phyloP scores from a whole-genome alignment of 2,888 invertebrate species.

The Molorchus minor region DNA sequence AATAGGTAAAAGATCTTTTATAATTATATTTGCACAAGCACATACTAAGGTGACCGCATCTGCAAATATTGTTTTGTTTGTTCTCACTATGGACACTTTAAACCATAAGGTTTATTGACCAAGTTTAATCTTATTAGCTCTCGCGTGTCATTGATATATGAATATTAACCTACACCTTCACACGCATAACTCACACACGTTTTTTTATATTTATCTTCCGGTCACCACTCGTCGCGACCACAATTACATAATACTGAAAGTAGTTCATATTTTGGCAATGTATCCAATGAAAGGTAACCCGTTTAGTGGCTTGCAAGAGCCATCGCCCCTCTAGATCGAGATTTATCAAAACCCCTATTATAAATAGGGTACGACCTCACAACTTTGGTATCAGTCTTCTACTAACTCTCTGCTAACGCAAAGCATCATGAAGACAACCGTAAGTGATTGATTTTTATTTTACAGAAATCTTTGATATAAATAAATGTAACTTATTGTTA shows the following conservation, averaged over 20 bases:
- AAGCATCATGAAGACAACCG: constrained; percentile 57
- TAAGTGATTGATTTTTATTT: constrained; percentile 42
- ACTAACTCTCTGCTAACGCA: constrained; percentile 42
- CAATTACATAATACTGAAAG: constrained; percentile 52
- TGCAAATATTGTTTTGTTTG: no score
- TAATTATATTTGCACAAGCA: no score
- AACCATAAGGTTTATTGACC: no score
- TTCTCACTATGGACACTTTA: no score
- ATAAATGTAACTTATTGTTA: no score
- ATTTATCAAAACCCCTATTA: constrained; percentile 47
- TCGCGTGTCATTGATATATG: no score
- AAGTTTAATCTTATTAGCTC: no score
- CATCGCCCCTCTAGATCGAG: constrained; percentile 50
- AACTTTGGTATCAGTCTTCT: constrained; percentile 55
- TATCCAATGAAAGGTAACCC: constrained; percentile 49
- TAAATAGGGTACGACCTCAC: constrained; percentile 49
- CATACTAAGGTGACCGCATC: no score
- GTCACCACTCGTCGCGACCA: constrained; percentile 30
- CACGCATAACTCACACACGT: neutral
- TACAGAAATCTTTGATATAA: neutral
- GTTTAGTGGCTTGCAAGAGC: constrained; percentile 39
- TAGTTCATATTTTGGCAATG: constrained; percentile 53
- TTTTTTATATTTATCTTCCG: constrained; percentile 31
- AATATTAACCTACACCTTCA: constrained; percentile 6
- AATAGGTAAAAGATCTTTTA: no score